A percentile compares a stretch with the other conserved stretches of the same genome.
Conservation (phyloP, 2,888 invertebrate genomes). For the Zygogramma bicolorata region DNA sequence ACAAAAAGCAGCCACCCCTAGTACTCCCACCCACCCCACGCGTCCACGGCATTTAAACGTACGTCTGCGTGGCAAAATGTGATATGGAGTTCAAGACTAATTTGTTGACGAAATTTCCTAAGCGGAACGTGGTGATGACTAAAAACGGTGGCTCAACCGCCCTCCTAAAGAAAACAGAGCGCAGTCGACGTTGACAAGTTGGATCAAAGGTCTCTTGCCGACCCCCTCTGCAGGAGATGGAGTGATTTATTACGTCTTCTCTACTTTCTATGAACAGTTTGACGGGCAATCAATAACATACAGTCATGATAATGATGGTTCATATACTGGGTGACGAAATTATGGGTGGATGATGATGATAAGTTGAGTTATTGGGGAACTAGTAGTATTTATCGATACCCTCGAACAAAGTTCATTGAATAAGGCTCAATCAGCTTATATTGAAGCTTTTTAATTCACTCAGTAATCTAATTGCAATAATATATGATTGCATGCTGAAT, state of each 20-base stretch:
- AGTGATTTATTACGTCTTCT: slow-evolving; percentile 36
- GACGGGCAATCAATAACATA: slow-evolving; percentile 19
- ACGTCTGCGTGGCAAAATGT: slow-evolving; percentile 40
- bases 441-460: no score
- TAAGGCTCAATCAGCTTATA: no score
- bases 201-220: slow-evolving; percentile 18
- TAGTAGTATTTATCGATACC: no score
- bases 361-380: background rate
- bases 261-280: slow-evolving; percentile 23
- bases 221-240: background rate
- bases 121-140: slow-evolving; percentile 61
- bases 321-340: background rate
- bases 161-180: slow-evolving; percentile 55
- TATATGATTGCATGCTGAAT: no score
- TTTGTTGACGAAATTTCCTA: slow-evolving; percentile 66
- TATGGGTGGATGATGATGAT: background rate
- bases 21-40: background rate
- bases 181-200: slow-evolving; percentile 30
- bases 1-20: background rate
- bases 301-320: background rate
- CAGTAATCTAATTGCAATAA: no score
- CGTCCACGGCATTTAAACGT: background rate
- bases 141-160: slow-evolving; percentile 59
- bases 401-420: no score
- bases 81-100: slow-evolving; percentile 55